These are phyloP conservation scores for roundworm (Caenorhabditis elegans) DNA, from an alignment of 1,140 invertebrate species.

Conservation along the genomic window WBcel235 BX284606.5:5320001-5320500, in stretches of 20 bases:
- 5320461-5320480: too few relatives aligned
- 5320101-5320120: neutral
- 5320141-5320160: neutral
- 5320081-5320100: neutral
- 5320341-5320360: neutral
- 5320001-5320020: neutral
- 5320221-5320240: slow-evolving; percentile 18
- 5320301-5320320: neutral
- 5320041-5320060: neutral
- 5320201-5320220: neutral
- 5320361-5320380: too few relatives aligned
- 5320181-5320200: too few relatives aligned
- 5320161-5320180: too few relatives aligned
- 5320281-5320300: neutral
- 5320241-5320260: neutral
- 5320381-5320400: too few relatives aligned
- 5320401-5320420: too few relatives aligned
- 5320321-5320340: too few relatives aligned
- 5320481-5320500: too few relatives aligned
- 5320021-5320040: slow-evolving; percentile 22
- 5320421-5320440: too few relatives aligned
- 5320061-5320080: slow-evolving; percentile 28
- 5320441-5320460: too few relatives aligned
- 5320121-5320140: neutral
- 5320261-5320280: neutral